A percentile compares a stretch with the other conserved stretches of the same genome.
Conservation (phyloP, 2,113 vertebrate species). For the Pachycephala philippinensis region DNA sequence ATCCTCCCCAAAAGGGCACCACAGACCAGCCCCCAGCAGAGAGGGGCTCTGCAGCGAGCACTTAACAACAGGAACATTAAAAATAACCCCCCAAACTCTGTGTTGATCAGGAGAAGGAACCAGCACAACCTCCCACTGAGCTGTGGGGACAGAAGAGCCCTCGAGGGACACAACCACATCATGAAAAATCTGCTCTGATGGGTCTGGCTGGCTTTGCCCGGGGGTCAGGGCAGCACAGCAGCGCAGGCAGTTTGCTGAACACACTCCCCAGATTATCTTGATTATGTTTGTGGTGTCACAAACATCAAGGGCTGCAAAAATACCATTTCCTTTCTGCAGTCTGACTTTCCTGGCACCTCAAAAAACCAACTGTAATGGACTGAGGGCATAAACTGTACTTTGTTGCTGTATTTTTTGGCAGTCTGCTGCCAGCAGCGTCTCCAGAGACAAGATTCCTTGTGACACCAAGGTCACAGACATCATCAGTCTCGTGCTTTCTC, state of each 20-base stretch:
- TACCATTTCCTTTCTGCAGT: background rate
- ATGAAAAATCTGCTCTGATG: background rate
- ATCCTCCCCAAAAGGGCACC: background rate
- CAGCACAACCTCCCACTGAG: background rate
- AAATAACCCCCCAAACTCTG: background rate
- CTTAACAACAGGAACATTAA: background rate
- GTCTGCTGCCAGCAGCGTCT: background rate
- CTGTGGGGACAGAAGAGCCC: background rate
- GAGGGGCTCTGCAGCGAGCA: background rate
- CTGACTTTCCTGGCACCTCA: background rate
- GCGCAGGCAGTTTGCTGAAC: background rate
- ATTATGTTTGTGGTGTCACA: background rate
- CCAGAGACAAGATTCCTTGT: background rate
- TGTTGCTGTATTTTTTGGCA: background rate
- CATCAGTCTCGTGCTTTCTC: background rate
- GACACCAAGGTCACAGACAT: conserved; percentile 22
- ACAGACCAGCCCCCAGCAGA: background rate
- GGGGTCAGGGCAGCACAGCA: background rate
- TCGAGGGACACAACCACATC: background rate
- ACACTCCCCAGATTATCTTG: background rate
- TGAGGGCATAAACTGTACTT: background rate
- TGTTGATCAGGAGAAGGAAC: background rate
- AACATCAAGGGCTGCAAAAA: background rate
- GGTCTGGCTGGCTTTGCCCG: background rate
- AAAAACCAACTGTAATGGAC: background rate